phyloP scores from a whole-genome alignment of 2,797 vertebrate species.

The Agapornis canus region DNA sequence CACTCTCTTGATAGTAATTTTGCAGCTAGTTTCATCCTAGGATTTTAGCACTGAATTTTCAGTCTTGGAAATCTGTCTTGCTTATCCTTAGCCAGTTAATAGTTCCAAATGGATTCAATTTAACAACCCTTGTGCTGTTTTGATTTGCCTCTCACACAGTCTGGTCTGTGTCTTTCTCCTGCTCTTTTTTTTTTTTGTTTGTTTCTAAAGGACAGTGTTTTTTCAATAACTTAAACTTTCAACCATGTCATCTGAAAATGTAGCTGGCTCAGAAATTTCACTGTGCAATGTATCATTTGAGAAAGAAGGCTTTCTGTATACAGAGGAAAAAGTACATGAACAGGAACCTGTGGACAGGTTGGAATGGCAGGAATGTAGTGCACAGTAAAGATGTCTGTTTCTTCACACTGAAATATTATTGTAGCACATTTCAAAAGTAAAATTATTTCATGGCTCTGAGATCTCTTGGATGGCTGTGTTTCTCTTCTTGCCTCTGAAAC shows the following conservation, averaged over 20 bases:
- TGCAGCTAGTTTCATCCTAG: not conserved
- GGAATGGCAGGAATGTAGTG: conserved; percentile 61
- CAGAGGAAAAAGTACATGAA: conserved; percentile 38
- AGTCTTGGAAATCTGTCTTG: not conserved
- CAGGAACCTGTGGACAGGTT: conserved; percentile 53
- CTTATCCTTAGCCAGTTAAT: not conserved
- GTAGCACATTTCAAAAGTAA: conserved; percentile 25
- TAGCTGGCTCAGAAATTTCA: conserved; percentile 5
- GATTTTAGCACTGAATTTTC: not conserved
- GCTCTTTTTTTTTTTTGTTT: not conserved
- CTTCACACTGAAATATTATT: conserved; percentile 57
- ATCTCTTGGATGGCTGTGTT: not conserved
- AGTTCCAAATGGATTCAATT: conserved; percentile 48
- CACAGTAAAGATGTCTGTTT: conserved; percentile 52
- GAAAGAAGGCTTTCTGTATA: conserved; percentile 36
- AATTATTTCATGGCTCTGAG: not conserved
- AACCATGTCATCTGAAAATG: conserved; percentile 11
- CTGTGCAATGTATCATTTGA: conserved; percentile 18
- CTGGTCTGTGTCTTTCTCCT: conserved; percentile 2
- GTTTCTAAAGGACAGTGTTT: not conserved
- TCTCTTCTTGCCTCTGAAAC: not conserved
- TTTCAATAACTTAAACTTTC: conserved; percentile 39
- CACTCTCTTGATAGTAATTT: not conserved
- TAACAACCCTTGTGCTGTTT: conserved; percentile 47
- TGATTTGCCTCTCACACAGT: conserved; percentile 21